Evolutionary conservation across 2,797 vertebrate genomes (phyloP).

Genomic region (Pantherophis alleghaniensis): DNA sequence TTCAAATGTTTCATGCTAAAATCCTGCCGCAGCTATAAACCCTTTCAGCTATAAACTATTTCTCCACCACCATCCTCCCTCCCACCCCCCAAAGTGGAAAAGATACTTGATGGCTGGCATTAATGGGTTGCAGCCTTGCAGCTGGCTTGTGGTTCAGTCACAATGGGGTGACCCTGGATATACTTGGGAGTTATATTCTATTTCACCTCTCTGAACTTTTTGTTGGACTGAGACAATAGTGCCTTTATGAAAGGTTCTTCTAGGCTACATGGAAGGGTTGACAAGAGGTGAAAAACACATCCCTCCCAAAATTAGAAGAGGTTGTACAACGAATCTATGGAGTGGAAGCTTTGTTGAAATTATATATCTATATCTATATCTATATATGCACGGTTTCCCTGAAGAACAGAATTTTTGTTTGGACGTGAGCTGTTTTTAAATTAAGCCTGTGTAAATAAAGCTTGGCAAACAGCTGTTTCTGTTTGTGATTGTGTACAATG

Average conservation of each 20-base stretch:
- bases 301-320: background rate
- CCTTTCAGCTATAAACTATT: background rate
- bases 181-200: background rate
- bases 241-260: background rate
- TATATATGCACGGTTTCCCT: background rate
- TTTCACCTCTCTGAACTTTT: background rate
- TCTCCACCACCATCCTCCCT: background rate
- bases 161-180: no score
- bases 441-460: slow-evolving; percentile 39
- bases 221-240: background rate
- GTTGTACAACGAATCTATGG: background rate
- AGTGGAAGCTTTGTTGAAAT: background rate
- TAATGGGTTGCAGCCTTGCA: background rate
- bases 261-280: background rate
- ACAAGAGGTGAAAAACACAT: background rate
- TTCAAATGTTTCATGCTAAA: background rate
- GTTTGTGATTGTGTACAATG: slow-evolving; percentile 36
- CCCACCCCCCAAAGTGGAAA: background rate
- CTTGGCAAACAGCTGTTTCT: slow-evolving; percentile 49
- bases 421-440: slow-evolving; percentile 40
- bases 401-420: slow-evolving; percentile 22
- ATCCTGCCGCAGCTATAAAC: background rate
- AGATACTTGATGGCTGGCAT: background rate
- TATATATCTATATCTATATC: background rate
- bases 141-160: background rate